phyloP scores from a whole-genome alignment of 2,888 invertebrate genomes.

The Vandiemenella viatica region DNA sequence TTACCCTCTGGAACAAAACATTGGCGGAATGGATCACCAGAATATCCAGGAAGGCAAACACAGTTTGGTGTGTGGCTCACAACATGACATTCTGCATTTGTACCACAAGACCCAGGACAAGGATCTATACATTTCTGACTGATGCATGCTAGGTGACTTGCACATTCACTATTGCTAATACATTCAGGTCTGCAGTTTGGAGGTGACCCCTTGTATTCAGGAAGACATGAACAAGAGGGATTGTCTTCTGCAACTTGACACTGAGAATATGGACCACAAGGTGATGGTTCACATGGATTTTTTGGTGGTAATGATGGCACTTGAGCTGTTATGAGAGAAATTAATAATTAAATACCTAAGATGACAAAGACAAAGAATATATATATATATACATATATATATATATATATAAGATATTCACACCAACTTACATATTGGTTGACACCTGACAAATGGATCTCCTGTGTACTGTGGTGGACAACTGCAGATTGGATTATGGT shows the following conservation, averaged over 20 bases:
- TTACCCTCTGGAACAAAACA: conserved; percentile 26
- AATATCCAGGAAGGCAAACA: conserved; percentile 43
- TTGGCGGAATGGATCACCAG: conserved; percentile 47
- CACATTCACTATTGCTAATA: conserved; percentile 43
- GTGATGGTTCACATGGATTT: conserved; percentile 23
- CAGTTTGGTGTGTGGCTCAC: conserved; percentile 61
- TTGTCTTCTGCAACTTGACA: conserved; percentile 23
- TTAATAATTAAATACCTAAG: no score
- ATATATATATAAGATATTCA: not conserved
- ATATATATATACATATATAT: not conserved
- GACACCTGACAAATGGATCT: conserved; percentile 36
- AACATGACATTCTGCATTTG: conserved; percentile 50
- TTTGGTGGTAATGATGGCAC: no score
- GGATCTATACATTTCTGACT: conserved; percentile 38
- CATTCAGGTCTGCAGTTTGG: conserved; percentile 26
- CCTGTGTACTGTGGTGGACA: conserved; percentile 44
- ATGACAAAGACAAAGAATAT: not conserved
- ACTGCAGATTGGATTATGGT: conserved; percentile 49
- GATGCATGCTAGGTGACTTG: conserved; percentile 34
- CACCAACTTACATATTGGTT: conserved; percentile 22
- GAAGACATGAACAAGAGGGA: conserved; percentile 26
- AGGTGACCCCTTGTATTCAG: conserved; percentile 25
- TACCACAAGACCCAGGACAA: conserved; percentile 36
- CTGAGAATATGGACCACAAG: conserved; percentile 24
- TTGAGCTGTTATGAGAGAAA: no score